Base-by-base conservation (phyloP, 1,140 invertebrate species). In the Drosophila littoralis region DNA sequence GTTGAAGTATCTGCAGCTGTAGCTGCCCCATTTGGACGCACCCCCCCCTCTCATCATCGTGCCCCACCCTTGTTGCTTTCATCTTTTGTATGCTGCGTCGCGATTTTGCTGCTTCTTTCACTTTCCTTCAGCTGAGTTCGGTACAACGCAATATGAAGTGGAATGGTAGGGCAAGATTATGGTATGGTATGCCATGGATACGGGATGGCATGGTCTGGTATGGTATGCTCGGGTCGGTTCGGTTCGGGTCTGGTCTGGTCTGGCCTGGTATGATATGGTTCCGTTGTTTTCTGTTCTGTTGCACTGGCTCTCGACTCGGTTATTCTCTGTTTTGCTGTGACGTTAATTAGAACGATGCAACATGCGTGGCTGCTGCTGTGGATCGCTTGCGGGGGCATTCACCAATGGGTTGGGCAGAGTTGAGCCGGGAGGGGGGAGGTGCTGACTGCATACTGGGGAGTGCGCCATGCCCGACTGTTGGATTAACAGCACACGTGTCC, bases 401-500 rank as follows among this genome's bases (percentile, higher is more conserved):
- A 51, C 50, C 28, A 40, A 54, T 54, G 28, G 51, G 42, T 35
- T 10, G 38, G 55, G n/a, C 36, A 17, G 3, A 40, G 46, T 45
- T 46, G 43, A 22, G 12, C n/a, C 32, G 45, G 36, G 57, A 35
- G 17, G 10, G 43, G 17, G 10, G 43, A 42, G 38, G 36, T 17
- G 48, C 33, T 50, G 13, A 38, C 33, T 58, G 46, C 42, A 66
- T 50, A 8, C 46, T 64, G 54, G 64, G 64, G 64, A 35, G 22
- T 48, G 69, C 55, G 52, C 22, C 4, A 28, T 28, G 22, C 22
- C 22, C 22, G 22, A 28, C 22, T 28, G 22, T 81, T 77, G 83
- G 80, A 88, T 86, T 86, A 86, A 89, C 84, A 66, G 79, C 76
- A 86, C 83, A 86, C 83, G 83, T 86, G 83, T 86, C 76, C 80